These are phyloP conservation scores for Diogma glabrata DNA, from an alignment of 2,888 invertebrate species.

Conservation along the genomic window DNA sequence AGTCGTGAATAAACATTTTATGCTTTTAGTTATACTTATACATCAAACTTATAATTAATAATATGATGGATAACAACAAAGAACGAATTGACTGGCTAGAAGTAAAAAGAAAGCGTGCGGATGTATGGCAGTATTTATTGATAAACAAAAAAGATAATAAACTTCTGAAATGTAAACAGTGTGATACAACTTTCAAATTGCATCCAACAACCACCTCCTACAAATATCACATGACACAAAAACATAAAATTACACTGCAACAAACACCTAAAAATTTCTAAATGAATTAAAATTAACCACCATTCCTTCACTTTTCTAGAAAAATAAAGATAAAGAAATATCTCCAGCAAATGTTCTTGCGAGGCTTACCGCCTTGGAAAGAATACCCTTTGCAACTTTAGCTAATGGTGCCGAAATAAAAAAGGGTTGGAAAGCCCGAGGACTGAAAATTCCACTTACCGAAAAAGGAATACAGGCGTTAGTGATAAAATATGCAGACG, in stretches of 20 bases:
- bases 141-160: not conserved
- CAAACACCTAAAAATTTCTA: no score
- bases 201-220: conserved; percentile 3
- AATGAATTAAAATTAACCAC: no score
- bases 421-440: not conserved
- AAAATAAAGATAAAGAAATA: no score
- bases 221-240: conserved; percentile 5
- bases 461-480: not conserved
- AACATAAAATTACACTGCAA: no score
- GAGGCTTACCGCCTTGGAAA: conserved; percentile 5
- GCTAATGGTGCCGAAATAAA: conserved; percentile 1
- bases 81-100: not conserved
- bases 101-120: not conserved
- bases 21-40: no score
- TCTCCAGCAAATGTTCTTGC: not conserved
- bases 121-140: not conserved
- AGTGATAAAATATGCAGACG: not conserved
- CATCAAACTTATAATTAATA: not conserved
- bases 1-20: no score
- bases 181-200: not conserved
- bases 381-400: not conserved
- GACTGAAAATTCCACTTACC: not conserved
- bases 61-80: not conserved
- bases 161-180: no score
- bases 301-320: no score